Evolutionary conservation across 2,797 vertebrate species (phyloP).

Genomic region (Clarias fuscus): DNA sequence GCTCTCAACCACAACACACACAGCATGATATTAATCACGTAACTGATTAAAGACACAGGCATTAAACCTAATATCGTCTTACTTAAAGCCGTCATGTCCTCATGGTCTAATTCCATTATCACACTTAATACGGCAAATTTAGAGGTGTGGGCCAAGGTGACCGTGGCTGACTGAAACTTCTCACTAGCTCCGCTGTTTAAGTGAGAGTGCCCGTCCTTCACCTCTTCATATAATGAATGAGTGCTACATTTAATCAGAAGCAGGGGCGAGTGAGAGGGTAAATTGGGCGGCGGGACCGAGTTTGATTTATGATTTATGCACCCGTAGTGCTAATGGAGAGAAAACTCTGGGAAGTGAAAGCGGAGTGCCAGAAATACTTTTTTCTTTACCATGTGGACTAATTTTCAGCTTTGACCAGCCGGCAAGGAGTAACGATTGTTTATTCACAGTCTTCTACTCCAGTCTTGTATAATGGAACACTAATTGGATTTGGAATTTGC

Average conservation of each 20-base stretch:
- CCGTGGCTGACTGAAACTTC: not conserved
- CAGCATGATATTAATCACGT: conserved; percentile 1
- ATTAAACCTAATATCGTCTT: conserved; percentile 39
- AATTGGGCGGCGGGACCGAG: conserved; percentile 20
- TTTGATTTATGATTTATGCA: conserved; percentile 36
- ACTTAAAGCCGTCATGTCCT: conserved; percentile 24
- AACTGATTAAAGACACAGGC: not conserved
- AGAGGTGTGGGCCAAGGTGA: conserved; percentile 41
- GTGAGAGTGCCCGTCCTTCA: conserved; percentile 18
- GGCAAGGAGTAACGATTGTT: not conserved
- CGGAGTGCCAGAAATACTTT: not conserved
- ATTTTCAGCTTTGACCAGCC: not conserved
- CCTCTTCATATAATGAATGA: conserved; percentile 34
- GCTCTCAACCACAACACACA: not conserved
- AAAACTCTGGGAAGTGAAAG: conserved; percentile 21
- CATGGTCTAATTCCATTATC: conserved; percentile 35
- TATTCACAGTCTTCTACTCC: not conserved
- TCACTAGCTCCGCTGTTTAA: not conserved
- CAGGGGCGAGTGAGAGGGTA: conserved; percentile 3
- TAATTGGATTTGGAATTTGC: not conserved
- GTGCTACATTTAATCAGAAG: conserved; percentile 38
- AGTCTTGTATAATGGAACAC: not conserved
- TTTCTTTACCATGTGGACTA: not conserved
- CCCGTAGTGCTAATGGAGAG: not conserved
- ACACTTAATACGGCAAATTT: conserved; percentile 32